Base-by-base conservation (phyloP, 2,797 vertebrate species). In the Acestrorhynchus altus region DNA sequence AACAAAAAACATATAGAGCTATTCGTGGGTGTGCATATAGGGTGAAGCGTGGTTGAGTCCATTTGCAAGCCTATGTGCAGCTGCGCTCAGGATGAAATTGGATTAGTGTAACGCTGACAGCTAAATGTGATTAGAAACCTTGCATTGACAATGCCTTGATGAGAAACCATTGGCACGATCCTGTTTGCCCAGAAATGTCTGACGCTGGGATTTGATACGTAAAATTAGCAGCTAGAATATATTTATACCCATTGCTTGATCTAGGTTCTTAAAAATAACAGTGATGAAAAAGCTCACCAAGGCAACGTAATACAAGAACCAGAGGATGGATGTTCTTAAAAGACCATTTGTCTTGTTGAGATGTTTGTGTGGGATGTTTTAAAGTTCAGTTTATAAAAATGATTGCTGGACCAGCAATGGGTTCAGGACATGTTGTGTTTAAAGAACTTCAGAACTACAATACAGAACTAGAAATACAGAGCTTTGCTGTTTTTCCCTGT, bases 1-100 rank as follows among this genome's bases (percentile, higher is more conserved):
- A 88, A 80, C 78, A 87, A 66, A 83, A 82, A 20, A 64, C 51
- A 31, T 31, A 59, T 13, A 59, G 26, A 2, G 16, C 56, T 59
- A 15, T 59, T 15, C 31, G 56, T 1, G 56, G 56, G 56, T 15
- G 24, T 8, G 26, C 3, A 13, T 13, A 46, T 42, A 40, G 24
- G 11, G 39, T 18, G 40, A 47, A 68, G 64, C 8, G 51, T 57
- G 61, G 68, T 59, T 22, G 28, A 67, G 52, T 74, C 59, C 26
- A 52, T 74, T 54, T 76, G 42, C 47, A 15, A 16, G 18, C 42
- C 31, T 70, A 28, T 56, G 28, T 39, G 4, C 61, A 40, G 46
- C 54, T 60, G 44, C 16, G 1, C 22, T 26, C 13, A 52, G 65
- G 54, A 60, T 10, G 10, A 68, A 68, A 68, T 60, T 60, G 20